A percentile compares a stretch with the other conserved stretches of the same genome.
Evolutionary conservation across 2,888 invertebrate genomes (phyloP).

Genomic region (Tribolium freemani): DNA sequence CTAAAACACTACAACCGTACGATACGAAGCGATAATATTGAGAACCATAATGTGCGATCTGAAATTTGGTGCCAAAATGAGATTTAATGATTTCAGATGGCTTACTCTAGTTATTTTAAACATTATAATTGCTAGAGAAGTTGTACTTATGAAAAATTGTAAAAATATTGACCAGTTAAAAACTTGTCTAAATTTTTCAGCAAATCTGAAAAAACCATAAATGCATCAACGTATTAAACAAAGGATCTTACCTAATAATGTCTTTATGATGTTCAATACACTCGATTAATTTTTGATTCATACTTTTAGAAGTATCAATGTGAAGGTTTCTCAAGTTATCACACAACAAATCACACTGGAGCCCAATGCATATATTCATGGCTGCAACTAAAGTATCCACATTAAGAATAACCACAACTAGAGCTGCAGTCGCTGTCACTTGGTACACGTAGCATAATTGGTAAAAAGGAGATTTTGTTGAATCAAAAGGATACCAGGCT

Average conservation of each 20-base stretch:
- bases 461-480: slow-evolving; percentile 8
- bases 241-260: too few relatives aligned
- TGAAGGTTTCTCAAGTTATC: too few relatives aligned
- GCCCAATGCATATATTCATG: slow-evolving; percentile 7
- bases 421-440: neutral
- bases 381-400: too few relatives aligned
- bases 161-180: neutral
- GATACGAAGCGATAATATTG: slow-evolving; percentile 7
- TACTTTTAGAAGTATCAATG: too few relatives aligned
- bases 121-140: slow-evolving; percentile 30
- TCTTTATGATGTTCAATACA: too few relatives aligned
- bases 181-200: slow-evolving; percentile 8
- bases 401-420: neutral
- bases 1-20: slow-evolving; percentile 11
- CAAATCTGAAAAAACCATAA: slow-evolving; percentile 15
- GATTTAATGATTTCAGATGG: neutral
- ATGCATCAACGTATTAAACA: too few relatives aligned
- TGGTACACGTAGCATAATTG: slow-evolving; percentile 5
- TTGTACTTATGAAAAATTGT: slow-evolving; percentile 17
- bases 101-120: slow-evolving; percentile 36
- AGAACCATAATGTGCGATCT: slow-evolving; percentile 11
- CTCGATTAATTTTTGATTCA: too few relatives aligned
- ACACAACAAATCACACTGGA: slow-evolving; percentile 11
- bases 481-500: slow-evolving; percentile 21
- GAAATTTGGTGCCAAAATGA: neutral